A percentile compares a stretch with the other conserved stretches of the same genome.
Evolutionary conservation across 1,140 invertebrate genomes (phyloP).

Genomic region (Procambarus virginalis): DNA sequence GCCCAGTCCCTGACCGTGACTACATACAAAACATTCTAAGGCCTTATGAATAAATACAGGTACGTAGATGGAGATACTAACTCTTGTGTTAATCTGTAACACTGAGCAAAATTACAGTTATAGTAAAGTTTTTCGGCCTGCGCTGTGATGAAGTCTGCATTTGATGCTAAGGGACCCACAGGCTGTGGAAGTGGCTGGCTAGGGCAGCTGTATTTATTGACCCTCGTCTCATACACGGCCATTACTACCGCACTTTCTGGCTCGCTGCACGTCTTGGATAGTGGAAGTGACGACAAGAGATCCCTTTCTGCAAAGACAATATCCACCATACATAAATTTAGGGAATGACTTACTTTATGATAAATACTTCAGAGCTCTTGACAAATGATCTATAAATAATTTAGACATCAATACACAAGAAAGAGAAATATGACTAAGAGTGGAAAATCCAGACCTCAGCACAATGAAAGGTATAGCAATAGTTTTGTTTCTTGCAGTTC

Average conservation of each 20-base stretch:
- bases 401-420: no score
- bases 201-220: slow-evolving; percentile 82
- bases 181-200: slow-evolving; percentile 70
- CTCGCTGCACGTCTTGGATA: slow-evolving; percentile 38
- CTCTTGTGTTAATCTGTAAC: slow-evolving; percentile 83
- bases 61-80: slow-evolving; percentile 73
- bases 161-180: slow-evolving; percentile 67
- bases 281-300: slow-evolving; percentile 29
- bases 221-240: slow-evolving; percentile 83
- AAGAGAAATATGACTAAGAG: no score
- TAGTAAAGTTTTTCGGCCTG: slow-evolving; percentile 89
- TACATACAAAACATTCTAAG: no score
- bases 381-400: neutral
- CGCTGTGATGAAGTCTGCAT: slow-evolving; percentile 83
- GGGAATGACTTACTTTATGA: neutral
- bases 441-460: no score
- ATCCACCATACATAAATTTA: neutral
- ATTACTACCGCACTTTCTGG: slow-evolving; percentile 75
- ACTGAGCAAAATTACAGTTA: slow-evolving; percentile 88
- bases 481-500: no score
- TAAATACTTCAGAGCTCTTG: neutral
- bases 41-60: neutral
- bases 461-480: no score
- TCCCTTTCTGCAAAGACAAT: slow-evolving; percentile 35
- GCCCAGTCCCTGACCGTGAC: no score